Conservation (phyloP, 2,113 vertebrate genomes). For the Petroica traversi region DNA sequence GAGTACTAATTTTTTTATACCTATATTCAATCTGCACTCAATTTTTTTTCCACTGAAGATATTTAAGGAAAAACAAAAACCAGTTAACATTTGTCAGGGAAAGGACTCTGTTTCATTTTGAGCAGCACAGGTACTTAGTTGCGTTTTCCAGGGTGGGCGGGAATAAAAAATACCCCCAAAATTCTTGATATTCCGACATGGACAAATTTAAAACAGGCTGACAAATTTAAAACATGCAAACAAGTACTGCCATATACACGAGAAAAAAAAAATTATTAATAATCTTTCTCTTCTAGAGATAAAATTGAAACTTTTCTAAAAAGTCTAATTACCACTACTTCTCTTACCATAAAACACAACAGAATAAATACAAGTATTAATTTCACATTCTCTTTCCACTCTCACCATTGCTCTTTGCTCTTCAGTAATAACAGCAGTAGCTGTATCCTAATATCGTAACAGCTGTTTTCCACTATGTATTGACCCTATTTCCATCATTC, state of each 20-base stretch:
- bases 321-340: neutral
- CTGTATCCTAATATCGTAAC: neutral
- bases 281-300: neutral
- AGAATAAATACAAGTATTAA: neutral
- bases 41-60: neutral
- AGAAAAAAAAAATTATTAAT: neutral
- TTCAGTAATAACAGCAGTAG: neutral
- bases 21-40: neutral
- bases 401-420: neutral
- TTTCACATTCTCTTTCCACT: neutral
- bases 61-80: neutral
- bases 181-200: neutral
- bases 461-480: constrained; percentile 5
- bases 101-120: neutral
- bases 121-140: neutral
- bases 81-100: neutral
- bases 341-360: neutral
- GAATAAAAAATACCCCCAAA: neutral
- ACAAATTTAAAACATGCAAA: neutral
- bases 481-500: constrained; percentile 22
- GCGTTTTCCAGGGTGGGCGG: neutral
- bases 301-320: neutral
- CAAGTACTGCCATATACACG: neutral
- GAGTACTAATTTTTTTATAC: neutral
- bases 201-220: neutral